A percentile compares a stretch with the other conserved stretches of the same genome.
phyloP scores from a whole-genome alignment of 2,797 vertebrate genomes.

The Scyliorhinus canicula region DNA sequence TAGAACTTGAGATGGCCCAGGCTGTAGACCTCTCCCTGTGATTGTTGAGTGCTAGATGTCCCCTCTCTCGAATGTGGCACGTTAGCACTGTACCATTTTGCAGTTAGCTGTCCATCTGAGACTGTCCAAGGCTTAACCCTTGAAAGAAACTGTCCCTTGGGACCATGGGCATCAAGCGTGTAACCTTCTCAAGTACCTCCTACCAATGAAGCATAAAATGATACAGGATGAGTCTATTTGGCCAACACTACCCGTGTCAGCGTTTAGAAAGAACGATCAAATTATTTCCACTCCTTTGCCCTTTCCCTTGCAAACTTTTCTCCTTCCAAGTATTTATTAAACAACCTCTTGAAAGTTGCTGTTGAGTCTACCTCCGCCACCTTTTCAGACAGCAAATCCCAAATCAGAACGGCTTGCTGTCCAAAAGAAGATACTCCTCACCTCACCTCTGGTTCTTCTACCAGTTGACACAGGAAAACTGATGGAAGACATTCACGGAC shows the following conservation, averaged over 20 bases:
- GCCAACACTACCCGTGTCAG: background rate
- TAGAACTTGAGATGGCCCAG: background rate
- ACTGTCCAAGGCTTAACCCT: background rate
- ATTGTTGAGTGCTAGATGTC: background rate
- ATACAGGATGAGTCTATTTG: background rate
- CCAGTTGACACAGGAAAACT: background rate
- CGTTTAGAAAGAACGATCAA: background rate
- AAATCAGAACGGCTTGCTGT: background rate
- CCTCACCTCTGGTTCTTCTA: background rate
- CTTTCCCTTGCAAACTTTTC: background rate
- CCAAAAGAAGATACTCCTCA: background rate
- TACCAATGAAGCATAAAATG: background rate
- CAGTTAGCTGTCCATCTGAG: background rate
- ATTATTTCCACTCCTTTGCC: background rate
- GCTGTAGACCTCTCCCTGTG: background rate
- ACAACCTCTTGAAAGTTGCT: background rate
- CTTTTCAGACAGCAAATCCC: too few species aligned
- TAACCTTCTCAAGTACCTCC: background rate
- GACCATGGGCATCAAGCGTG: background rate
- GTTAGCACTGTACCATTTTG: background rate
- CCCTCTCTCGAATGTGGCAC: background rate
- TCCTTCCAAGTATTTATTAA: background rate
- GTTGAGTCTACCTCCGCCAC: too few species aligned
- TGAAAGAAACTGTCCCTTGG: background rate
- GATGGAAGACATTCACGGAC: background rate